Conservation (phyloP, 2,888 invertebrate genomes). For the Rugalucina vietnamica region DNA sequence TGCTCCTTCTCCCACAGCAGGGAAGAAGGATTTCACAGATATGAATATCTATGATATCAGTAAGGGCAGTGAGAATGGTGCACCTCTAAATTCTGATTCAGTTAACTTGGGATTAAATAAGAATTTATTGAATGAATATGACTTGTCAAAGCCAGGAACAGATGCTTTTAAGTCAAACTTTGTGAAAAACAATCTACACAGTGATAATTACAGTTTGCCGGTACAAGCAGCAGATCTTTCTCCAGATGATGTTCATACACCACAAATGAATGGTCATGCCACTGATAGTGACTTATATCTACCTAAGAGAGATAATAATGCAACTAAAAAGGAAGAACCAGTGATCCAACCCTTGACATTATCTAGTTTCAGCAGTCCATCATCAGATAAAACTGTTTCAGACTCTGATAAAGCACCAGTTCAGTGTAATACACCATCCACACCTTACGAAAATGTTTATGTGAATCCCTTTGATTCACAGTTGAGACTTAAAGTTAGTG, state of each 20-base stretch:
- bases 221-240: slow-evolving; percentile 55
- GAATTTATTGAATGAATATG: slow-evolving; percentile 15
- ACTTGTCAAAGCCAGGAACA: slow-evolving; percentile 3
- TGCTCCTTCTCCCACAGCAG: slow-evolving; percentile 63
- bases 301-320: slow-evolving; percentile 29
- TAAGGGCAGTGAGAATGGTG: neutral
- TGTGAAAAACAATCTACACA: slow-evolving; percentile 34
- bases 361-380: neutral
- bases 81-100: neutral
- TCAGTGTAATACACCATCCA: slow-evolving; percentile 60
- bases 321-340: neutral
- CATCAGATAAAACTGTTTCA: slow-evolving; percentile 10
- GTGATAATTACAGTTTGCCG: slow-evolving; percentile 36
- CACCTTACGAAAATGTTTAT: slow-evolving; percentile 55
- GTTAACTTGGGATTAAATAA: neutral
- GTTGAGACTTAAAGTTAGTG: neutral
- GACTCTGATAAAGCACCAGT: slow-evolving; percentile 56
- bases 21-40: slow-evolving; percentile 48
- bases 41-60: slow-evolving; percentile 4
- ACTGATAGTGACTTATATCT: neutral
- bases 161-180: slow-evolving; percentile 17
- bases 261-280: slow-evolving; percentile 51
- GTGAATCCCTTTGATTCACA: slow-evolving; percentile 51
- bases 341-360: neutral
- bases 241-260: slow-evolving; percentile 1